Conservation (phyloP, 53 echinoderm and acorn worm genomes). For the Apostichopus leukothele region DNA sequence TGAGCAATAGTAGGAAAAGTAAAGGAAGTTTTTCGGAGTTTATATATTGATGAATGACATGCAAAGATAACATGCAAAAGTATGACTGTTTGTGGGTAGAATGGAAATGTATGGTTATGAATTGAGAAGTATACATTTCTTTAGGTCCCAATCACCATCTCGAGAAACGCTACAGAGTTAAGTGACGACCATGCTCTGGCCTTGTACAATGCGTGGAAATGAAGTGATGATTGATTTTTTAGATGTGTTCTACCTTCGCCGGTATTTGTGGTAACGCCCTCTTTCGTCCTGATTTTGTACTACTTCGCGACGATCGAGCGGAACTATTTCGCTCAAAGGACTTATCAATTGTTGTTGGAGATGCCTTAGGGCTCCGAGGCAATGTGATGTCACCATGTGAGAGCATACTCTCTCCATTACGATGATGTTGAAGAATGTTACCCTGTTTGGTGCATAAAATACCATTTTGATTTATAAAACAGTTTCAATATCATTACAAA, state of each 20-base stretch:
- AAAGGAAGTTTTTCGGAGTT: too few species aligned
- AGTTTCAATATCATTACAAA: not conserved
- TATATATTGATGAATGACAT: too few species aligned
- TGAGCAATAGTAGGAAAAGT: too few species aligned
- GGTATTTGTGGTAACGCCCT: slow-evolving; percentile 79
- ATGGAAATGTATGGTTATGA: too few species aligned
- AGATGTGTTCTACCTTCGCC: slow-evolving; percentile 52
- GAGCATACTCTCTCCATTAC: not conserved
- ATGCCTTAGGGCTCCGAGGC: not conserved
- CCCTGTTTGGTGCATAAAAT: not conserved
- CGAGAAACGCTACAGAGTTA: too few species aligned
- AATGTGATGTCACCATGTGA: not conserved
- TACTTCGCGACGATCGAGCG: slow-evolving; percentile 50
- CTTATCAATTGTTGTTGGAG: slow-evolving; percentile 17
- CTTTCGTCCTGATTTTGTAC: slow-evolving; percentile 65
- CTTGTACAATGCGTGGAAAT: too few species aligned
- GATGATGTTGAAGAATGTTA: not conserved
- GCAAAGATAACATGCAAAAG: too few species aligned
- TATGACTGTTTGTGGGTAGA: too few species aligned
- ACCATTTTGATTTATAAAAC: not conserved
- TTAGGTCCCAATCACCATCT: too few species aligned
- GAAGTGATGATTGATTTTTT: not conserved
- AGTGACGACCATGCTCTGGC: too few species aligned
- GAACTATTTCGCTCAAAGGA: slow-evolving; percentile 31
- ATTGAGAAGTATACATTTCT: too few species aligned